Conservation (phyloP, 2,888 invertebrate genomes). For the Oxystoma pomonae region DNA sequence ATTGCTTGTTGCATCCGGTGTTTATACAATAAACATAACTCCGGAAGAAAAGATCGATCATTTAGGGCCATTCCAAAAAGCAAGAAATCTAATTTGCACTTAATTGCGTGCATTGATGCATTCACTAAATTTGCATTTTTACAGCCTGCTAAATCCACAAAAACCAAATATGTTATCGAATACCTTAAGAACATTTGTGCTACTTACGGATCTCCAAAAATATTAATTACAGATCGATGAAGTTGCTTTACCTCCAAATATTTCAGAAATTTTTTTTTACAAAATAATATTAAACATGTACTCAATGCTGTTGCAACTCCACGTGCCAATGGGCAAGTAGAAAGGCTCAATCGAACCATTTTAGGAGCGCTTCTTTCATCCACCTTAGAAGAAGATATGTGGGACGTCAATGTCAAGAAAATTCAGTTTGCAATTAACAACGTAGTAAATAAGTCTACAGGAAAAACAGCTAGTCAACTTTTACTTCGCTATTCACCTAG, state of each 20-base stretch:
- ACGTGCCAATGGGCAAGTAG: conserved; percentile 39
- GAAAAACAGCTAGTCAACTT: conserved; percentile 22
- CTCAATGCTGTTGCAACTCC: conserved; percentile 37
- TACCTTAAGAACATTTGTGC: conserved; percentile 16
- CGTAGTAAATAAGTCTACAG: conserved; percentile 13
- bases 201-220: conserved; percentile 24
- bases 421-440: conserved; percentile 37
- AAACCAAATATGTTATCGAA: conserved; percentile 22
- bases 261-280: conserved; percentile 37
- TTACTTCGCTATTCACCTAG: conserved; percentile 4
- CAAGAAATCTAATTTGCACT: not conserved
- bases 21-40: conserved; percentile 36
- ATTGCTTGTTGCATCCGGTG: conserved; percentile 43
- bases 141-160: conserved; percentile 18
- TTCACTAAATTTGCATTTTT: conserved; percentile 17
- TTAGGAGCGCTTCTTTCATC: conserved; percentile 30
- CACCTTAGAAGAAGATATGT: conserved; percentile 31
- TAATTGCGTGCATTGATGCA: conserved; percentile 8
- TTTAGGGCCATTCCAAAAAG: too few species aligned
- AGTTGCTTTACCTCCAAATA: conserved; percentile 3
- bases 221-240: conserved; percentile 6
- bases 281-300: conserved; percentile 35
- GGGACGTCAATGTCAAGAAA: conserved; percentile 38
- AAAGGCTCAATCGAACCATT: conserved; percentile 34
- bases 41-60: conserved; percentile 25